phyloP scores from a whole-genome alignment of 2,113 vertebrate genomes.

The Pygoscelis antarcticus region DNA sequence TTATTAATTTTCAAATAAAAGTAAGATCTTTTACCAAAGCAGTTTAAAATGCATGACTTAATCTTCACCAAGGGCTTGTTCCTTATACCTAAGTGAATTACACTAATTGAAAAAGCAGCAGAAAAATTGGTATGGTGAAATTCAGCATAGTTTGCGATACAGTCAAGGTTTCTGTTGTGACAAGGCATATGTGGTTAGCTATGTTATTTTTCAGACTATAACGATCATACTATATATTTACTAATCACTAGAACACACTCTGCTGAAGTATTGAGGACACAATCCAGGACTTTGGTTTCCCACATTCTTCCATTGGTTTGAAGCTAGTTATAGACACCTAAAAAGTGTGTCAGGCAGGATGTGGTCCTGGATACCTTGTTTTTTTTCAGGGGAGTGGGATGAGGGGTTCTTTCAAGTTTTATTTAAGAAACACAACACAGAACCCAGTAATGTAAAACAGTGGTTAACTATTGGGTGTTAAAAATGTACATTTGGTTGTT shows the following conservation, averaged over 20 bases:
- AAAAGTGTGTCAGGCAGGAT: neutral
- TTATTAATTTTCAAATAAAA: neutral
- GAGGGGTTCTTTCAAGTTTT: neutral
- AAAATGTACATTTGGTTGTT: neutral
- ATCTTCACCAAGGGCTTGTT: neutral
- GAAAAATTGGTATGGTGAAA: neutral
- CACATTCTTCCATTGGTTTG: neutral
- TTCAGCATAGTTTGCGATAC: neutral
- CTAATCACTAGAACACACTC: neutral
- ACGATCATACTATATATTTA: neutral
- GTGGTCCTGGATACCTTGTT: neutral
- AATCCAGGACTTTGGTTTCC: neutral
- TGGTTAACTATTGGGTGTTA: neutral
- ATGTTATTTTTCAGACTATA: neutral
- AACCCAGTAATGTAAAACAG: neutral
- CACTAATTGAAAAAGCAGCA: neutral
- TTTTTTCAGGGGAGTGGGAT: neutral
- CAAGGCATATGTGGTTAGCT: neutral
- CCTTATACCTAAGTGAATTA: neutral
- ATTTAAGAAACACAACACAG: neutral
- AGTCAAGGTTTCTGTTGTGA: neutral
- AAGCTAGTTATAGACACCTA: neutral
- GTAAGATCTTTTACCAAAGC: neutral
- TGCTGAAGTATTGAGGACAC: neutral
- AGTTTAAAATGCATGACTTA: neutral